These are phyloP conservation scores for Nematopogon swammerdamellus DNA, from an alignment of 2,888 invertebrate genomes.

Conservation along the genomic window DNA sequence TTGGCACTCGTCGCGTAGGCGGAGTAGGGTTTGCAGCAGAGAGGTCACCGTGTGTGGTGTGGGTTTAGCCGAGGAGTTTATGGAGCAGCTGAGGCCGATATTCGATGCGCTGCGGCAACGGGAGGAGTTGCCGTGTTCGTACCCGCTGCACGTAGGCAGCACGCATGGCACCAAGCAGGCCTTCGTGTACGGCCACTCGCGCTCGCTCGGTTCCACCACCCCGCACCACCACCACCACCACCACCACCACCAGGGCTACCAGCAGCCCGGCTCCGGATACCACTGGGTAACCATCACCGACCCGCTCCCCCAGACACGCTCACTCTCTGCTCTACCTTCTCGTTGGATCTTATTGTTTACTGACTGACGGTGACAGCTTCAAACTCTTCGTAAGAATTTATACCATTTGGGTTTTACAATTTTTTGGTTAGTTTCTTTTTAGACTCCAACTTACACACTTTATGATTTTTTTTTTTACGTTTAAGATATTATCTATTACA, in stretches of 20 bases:
- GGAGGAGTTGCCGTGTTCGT: conserved; percentile 88
- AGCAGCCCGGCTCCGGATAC: conserved; percentile 70
- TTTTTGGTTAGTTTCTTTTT: no score
- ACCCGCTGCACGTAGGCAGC: conserved; percentile 82
- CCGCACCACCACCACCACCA: conserved; percentile 62
- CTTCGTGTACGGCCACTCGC: conserved; percentile 59
- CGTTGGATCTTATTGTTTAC: no score
- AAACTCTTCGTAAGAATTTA: no score
- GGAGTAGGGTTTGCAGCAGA: conserved; percentile 25
- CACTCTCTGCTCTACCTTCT: no score
- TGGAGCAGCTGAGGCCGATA: conserved; percentile 94
- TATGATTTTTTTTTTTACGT: no score
- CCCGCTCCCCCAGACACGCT: no score
- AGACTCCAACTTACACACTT: no score
- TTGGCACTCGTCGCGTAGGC: conserved; percentile 24
- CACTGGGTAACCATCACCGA: conserved; percentile 79
- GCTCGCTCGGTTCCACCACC: conserved; percentile 61
- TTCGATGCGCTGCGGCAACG: conserved; percentile 90
- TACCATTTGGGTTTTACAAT: no score
- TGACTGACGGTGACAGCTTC: no score
- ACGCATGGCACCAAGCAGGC: conserved; percentile 60
- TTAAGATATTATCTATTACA: no score
- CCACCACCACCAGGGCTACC: conserved; percentile 65
- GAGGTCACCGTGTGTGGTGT: conserved; percentile 40
- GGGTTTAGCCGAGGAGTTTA: conserved; percentile 85